Percentiles rank a stretch among this genome's conserved stretches.
phyloP scores from a whole-genome alignment of 2,888 invertebrate species.

The Spilosoma lubricipeda region DNA sequence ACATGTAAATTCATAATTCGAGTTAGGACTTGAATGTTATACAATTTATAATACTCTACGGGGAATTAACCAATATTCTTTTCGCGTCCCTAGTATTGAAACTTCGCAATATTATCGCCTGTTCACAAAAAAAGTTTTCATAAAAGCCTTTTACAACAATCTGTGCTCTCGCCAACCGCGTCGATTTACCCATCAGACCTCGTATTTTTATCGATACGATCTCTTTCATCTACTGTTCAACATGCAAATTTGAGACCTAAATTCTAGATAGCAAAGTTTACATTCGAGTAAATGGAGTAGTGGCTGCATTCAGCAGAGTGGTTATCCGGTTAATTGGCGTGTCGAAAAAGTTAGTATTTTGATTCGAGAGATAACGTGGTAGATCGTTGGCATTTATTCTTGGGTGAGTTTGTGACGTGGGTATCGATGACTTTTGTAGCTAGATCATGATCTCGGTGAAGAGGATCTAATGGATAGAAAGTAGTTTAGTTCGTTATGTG shows the following conservation, averaged over 20 bases:
- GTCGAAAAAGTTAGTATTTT: slow-evolving; percentile 48
- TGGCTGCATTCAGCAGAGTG: slow-evolving; percentile 31
- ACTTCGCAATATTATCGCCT: not conserved
- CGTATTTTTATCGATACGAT: slow-evolving; percentile 51
- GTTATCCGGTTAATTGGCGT: slow-evolving; percentile 54
- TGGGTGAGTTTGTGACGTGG: not conserved
- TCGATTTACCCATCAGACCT: slow-evolving; percentile 47
- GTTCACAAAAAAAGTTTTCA: slow-evolving; percentile 23
- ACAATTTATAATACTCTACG: not conserved
- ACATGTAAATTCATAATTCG: not conserved
- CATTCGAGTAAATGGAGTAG: slow-evolving; percentile 19
- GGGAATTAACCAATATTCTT: not conserved
- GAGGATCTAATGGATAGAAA: not conserved
- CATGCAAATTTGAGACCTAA: slow-evolving; percentile 40
- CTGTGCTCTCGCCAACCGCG: slow-evolving; percentile 34
- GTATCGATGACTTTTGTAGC: slow-evolving; percentile 4
- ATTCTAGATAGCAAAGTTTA: slow-evolving; percentile 29
- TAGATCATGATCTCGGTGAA: not conserved
- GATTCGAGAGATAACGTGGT: slow-evolving; percentile 25
- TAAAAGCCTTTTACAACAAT: slow-evolving; percentile 37
- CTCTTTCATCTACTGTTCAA: slow-evolving; percentile 42
- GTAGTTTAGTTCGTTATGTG: not conserved
- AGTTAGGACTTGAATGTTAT: not conserved
- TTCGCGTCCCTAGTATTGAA: not conserved
- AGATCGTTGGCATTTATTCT: slow-evolving; percentile 36